A percentile compares a stretch with the other conserved stretches of the same genome.
phyloP scores from a whole-genome alignment of 2,888 invertebrate genomes.

The Drosophila nigritarsus region DNA sequence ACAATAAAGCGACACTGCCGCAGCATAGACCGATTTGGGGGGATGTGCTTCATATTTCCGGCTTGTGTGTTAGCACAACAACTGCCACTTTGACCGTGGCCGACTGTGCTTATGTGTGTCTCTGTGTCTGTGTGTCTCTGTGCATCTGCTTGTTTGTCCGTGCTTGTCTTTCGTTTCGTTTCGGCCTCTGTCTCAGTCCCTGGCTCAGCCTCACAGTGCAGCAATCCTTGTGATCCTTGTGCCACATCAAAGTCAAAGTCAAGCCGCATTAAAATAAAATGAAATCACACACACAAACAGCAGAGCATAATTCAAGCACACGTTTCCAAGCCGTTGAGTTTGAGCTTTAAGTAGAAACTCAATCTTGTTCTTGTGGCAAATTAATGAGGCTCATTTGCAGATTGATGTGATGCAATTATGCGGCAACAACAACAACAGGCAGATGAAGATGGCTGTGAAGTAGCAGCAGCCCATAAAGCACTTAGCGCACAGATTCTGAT shows the following conservation, averaged over 20 bases:
- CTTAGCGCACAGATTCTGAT: slow-evolving; percentile 80
- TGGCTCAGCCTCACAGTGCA: slow-evolving; percentile 11
- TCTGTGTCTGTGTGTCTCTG: neutral
- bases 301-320: slow-evolving; percentile 5
- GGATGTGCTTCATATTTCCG: slow-evolving; percentile 36
- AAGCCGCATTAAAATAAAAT: slow-evolving; percentile 27
- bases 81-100: slow-evolving; percentile 56
- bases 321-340: slow-evolving; percentile 30
- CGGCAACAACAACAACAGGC: slow-evolving; percentile 43
- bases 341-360: slow-evolving; percentile 42
- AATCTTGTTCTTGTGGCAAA: slow-evolving; percentile 56
- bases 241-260: slow-evolving; percentile 65
- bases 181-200: slow-evolving; percentile 25
- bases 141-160: neutral
- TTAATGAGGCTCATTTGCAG: slow-evolving; percentile 78
- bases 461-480: slow-evolving; percentile 56
- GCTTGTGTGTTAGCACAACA: slow-evolving; percentile 59
- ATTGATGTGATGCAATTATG: slow-evolving; percentile 79
- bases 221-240: slow-evolving; percentile 44
- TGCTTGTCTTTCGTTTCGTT: slow-evolving; percentile 34
- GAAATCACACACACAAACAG: neutral
- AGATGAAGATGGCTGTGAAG: slow-evolving; percentile 23
- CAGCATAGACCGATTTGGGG: slow-evolving; percentile 11
- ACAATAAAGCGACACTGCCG: slow-evolving; percentile 62
- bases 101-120: slow-evolving; percentile 17